phyloP scores from a whole-genome alignment of 2,113 vertebrate species.

The Lanius ludovicianus region DNA sequence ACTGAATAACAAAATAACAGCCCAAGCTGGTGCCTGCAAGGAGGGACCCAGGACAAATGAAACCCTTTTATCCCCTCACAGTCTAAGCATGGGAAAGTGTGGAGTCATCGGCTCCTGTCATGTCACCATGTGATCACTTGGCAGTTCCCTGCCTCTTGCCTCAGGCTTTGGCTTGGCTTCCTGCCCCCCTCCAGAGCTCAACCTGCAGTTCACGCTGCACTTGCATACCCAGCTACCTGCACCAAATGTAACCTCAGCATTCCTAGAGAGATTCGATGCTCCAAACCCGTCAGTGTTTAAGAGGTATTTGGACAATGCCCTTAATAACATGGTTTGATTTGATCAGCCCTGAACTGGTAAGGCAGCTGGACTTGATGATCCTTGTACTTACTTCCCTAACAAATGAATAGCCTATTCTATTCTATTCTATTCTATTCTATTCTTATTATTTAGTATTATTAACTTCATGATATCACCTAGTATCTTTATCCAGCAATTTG shows the following conservation, averaged over 20 bases:
- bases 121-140: fast-evolving
- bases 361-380: neutral
- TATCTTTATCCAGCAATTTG: neutral
- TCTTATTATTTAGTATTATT: neutral
- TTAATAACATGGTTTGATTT: neutral
- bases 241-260: neutral
- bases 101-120: fast-evolving
- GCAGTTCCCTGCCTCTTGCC: neutral
- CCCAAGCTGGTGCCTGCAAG: neutral
- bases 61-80: neutral
- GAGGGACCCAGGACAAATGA: neutral
- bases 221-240: neutral
- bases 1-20: neutral
- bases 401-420: neutral
- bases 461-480: neutral
- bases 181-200: neutral
- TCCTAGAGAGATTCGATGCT: fast-evolving
- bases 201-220: neutral
- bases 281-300: neutral
- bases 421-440: neutral
- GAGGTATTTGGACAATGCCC: neutral
- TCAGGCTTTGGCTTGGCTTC: neutral
- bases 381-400: neutral
- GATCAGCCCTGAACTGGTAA: neutral
- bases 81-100: neutral